These are phyloP conservation scores for Drosophila parvula DNA, from an alignment of 1,140 invertebrate genomes.

Conservation along the genomic window DNA sequence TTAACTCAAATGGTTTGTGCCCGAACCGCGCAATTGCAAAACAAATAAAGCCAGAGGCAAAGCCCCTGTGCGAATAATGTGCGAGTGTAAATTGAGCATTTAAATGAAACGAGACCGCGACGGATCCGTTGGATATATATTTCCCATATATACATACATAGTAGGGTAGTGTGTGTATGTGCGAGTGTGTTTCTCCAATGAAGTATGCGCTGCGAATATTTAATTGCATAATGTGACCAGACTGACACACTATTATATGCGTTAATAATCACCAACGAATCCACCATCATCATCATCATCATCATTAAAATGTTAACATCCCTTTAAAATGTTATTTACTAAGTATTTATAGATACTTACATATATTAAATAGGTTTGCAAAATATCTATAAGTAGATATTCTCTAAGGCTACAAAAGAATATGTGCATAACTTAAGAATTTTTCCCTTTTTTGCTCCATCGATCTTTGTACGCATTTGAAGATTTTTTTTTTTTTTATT, in stretches of 20 bases:
- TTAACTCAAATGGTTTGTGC: slow-evolving; percentile 45
- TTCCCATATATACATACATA: not conserved
- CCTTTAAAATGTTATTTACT: too few relatives aligned
- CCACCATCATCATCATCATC: slow-evolving; percentile 30
- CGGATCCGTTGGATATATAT: slow-evolving; percentile 18
- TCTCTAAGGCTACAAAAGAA: too few relatives aligned
- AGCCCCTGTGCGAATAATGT: slow-evolving; percentile 37
- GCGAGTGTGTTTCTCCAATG: slow-evolving; percentile 23
- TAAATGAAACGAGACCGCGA: slow-evolving; percentile 47
- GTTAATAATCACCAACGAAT: slow-evolving; percentile 36
- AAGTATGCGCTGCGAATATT: slow-evolving; percentile 49
- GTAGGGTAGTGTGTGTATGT: not conserved
- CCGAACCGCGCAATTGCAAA: slow-evolving; percentile 34
- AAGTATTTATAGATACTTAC: not conserved
- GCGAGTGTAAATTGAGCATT: slow-evolving; percentile 54
- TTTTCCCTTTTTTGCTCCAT: too few relatives aligned
- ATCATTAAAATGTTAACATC: slow-evolving; percentile 30
- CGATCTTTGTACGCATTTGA: too few relatives aligned
- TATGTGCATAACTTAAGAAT: too few relatives aligned
- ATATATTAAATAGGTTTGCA: too few relatives aligned
- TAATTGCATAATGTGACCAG: slow-evolving; percentile 65
- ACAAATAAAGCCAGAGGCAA: slow-evolving; percentile 37
- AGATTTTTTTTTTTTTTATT: too few relatives aligned
- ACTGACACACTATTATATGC: slow-evolving; percentile 41
- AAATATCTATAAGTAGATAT: too few relatives aligned